phyloP scores from a whole-genome alignment of 2,888 invertebrate genomes.

The Amiota mariae region DNA sequence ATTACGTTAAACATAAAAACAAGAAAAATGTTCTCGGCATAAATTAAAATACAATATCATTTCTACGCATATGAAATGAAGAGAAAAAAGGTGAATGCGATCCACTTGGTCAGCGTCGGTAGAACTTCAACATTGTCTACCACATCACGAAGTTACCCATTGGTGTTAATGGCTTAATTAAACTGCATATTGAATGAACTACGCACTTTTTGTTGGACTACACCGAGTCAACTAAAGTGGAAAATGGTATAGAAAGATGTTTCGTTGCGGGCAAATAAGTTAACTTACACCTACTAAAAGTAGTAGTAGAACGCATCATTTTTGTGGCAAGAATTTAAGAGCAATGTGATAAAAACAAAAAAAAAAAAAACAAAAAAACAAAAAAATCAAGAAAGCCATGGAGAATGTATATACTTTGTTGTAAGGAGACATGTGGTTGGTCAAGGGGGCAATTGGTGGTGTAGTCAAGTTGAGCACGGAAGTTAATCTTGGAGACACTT shows the following conservation, averaged over 20 bases:
- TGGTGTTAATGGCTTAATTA: conserved; percentile 71
- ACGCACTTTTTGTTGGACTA: neutral
- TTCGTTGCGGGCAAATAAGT: conserved; percentile 57
- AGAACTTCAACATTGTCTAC: neutral
- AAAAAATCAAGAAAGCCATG: neutral
- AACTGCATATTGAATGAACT: conserved; percentile 49
- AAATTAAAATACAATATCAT: too few species aligned
- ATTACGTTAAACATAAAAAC: too few species aligned
- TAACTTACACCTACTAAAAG: conserved; percentile 42
- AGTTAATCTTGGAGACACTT: conserved; percentile 52
- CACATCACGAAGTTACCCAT: conserved; percentile 43
- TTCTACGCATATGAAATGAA: too few species aligned
- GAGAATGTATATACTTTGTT: too few species aligned
- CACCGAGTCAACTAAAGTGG: too few species aligned
- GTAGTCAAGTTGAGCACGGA: conserved; percentile 32
- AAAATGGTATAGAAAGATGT: too few species aligned
- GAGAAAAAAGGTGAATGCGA: conserved; percentile 62
- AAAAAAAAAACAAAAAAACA: too few species aligned
- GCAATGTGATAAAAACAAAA: conserved; percentile 44
- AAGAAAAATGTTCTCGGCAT: too few species aligned
- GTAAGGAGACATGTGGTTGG: conserved; percentile 6
- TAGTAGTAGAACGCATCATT: conserved; percentile 44
- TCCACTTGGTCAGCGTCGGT: conserved; percentile 19
- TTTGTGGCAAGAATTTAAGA: conserved; percentile 14
- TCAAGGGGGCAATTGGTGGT: conserved; percentile 38